Percentiles rank a stretch among this genome's conserved stretches.
phyloP scores from a whole-genome alignment of 2,888 invertebrate genomes.

The Rhynchonema sp. region DNA sequence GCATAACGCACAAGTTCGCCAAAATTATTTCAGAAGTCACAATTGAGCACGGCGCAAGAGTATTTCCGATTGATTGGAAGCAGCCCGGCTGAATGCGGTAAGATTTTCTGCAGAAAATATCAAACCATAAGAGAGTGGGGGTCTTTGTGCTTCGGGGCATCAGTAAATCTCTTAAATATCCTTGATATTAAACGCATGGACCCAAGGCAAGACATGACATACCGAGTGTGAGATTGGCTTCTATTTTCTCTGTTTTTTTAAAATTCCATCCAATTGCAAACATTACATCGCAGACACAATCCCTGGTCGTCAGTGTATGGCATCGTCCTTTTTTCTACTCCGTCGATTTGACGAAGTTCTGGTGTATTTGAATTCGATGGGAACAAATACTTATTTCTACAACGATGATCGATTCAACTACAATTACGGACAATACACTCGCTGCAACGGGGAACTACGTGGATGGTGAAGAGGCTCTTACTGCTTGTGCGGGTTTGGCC shows the following conservation, averaged over 20 bases:
- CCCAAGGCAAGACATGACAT: too few species aligned
- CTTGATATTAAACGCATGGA: too few species aligned
- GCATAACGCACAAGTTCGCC: too few species aligned
- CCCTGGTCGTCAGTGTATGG: slow-evolving; percentile 80
- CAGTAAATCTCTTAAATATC: too few species aligned
- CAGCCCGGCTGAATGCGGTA: slow-evolving; percentile 70
- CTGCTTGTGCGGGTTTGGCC: slow-evolving; percentile 29
- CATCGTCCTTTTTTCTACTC: slow-evolving; percentile 80
- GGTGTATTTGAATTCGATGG: slow-evolving; percentile 84
- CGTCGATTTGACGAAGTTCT: slow-evolving; percentile 88
- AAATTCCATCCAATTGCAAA: too few species aligned
- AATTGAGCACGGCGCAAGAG: slow-evolving; percentile 80
- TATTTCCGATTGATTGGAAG: slow-evolving; percentile 89
- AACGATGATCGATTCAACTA: slow-evolving; percentile 71
- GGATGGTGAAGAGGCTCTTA: slow-evolving; percentile 62
- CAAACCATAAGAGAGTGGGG: too few species aligned
- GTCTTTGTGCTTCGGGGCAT: too few species aligned
- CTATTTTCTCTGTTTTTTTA: too few species aligned
- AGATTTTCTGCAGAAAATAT: too few species aligned
- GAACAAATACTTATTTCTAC: slow-evolving; percentile 71
- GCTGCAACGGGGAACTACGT: slow-evolving; percentile 75
- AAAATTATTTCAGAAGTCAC: slow-evolving; percentile 61
- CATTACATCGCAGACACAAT: slow-evolving; percentile 79
- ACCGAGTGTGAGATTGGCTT: too few species aligned
- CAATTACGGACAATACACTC: slow-evolving; percentile 65